phyloP scores from a whole-genome alignment of 2,888 invertebrate species.

The Tribolium freemani region DNA sequence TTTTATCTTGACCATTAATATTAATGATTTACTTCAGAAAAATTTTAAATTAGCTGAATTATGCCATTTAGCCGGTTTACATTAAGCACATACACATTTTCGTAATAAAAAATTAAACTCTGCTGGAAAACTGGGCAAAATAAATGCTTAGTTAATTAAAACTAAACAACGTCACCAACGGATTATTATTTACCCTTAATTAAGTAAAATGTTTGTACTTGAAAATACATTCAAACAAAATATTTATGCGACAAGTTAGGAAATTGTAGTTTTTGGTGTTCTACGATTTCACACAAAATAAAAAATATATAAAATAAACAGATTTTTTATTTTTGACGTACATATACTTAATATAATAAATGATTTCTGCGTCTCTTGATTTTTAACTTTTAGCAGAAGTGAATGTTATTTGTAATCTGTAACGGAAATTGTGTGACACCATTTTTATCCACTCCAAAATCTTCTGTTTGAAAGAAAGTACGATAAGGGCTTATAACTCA shows the following conservation, averaged over 20 bases:
- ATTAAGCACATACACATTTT: neutral
- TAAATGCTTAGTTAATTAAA: neutral
- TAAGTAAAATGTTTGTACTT: neutral
- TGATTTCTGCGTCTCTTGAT: too few species aligned
- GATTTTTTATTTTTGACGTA: too few species aligned
- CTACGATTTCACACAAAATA: too few species aligned
- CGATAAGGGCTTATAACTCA: neutral
- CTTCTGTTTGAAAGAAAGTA: neutral
- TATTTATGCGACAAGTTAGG: too few species aligned
- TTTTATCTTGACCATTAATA: neutral
- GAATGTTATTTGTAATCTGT: too few species aligned
- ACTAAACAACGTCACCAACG: neutral
- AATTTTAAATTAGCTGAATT: neutral
- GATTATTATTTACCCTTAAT: neutral
- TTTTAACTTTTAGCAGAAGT: too few species aligned
- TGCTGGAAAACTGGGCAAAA: neutral
- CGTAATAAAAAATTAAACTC: neutral
- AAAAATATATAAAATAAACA: too few species aligned
- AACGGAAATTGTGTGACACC: neutral
- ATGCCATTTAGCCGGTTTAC: neutral
- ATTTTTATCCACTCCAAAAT: neutral
- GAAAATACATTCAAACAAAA: neutral
- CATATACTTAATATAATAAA: too few species aligned
- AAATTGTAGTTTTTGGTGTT: too few species aligned
- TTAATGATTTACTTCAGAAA: neutral